Evolutionary conservation across 2,888 invertebrate species (phyloP), one percentile per base, ranked within the genome.

Genomic region (Lysandra bellargus): DNA sequence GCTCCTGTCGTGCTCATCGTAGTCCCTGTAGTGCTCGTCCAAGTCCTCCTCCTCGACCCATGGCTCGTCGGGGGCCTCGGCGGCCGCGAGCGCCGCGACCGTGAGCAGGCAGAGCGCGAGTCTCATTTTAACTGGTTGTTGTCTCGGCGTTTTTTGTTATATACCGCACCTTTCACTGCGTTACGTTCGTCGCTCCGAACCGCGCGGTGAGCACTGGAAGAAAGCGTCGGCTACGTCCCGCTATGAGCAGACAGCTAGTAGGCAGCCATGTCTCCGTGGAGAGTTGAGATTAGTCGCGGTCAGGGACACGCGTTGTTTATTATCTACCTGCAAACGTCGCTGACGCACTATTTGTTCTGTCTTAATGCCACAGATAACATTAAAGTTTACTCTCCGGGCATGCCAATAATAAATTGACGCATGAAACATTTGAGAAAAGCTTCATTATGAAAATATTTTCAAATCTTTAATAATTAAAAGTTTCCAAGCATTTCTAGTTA

Each of bases 111-210:
- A 88, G 82, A 89, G 83, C 82, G 87, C 85, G 81, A 86, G 84
- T 86, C 89, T 89, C 93, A 93, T 93, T 84, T 87, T 84, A 87
- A 88, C 87, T 89, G 89, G 85, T 84, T 84, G 83, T 83, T 69
- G 85, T 84, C 81, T 81, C 80, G 81, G 79, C 80, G 85, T 89
- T 91, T 91, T 92, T 91, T 90, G 86, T 90, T 92, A 88, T 91
- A 92, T 91, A 91, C 85, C 75, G 81, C 83, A 87, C 92, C 91
- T 91, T 92, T 92, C 91, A 90, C 92, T 83, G 86, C 87, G 30
- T 69, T 69, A 33, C 69, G 69, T 69, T 69, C 69, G 69, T 69
- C 69, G 12, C 1, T 23, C 5, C 33, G 37, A 5, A 33, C 69
- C 14, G 69, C 69, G 69, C 69, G 69, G 33, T 37, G 37, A 37